phyloP scores from a whole-genome alignment of 35 echinoderm and acorn worm species.

The Apostichopus parvimensis region DNA sequence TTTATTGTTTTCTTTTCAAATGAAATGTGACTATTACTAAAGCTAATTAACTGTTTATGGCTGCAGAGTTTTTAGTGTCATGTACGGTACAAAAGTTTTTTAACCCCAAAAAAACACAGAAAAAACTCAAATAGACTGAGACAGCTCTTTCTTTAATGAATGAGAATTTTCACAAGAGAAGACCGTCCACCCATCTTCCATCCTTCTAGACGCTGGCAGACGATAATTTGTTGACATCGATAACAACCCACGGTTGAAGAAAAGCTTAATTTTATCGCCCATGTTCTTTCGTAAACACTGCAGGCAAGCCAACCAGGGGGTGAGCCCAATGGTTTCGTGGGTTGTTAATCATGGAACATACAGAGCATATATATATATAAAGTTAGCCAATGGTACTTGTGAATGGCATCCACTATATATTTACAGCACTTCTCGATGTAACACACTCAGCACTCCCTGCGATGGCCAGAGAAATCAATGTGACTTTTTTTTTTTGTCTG shows the following conservation, averaged over 20 bases:
- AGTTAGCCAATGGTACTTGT: background rate
- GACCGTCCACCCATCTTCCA: too few relatives aligned
- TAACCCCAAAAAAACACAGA: too few relatives aligned
- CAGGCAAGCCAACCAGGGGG: background rate
- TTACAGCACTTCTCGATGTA: background rate
- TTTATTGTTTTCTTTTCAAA: too few relatives aligned
- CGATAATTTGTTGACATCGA: background rate
- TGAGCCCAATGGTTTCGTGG: background rate
- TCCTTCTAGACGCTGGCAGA: too few relatives aligned
- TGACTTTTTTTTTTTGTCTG: background rate
- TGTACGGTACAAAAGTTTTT: too few relatives aligned
- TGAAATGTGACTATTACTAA: too few relatives aligned
- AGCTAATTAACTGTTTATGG: too few relatives aligned
- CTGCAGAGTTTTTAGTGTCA: too few relatives aligned
- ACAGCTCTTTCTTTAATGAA: too few relatives aligned
- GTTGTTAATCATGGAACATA: background rate
- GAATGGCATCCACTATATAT: background rate
- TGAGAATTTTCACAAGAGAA: too few relatives aligned
- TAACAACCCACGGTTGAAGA: background rate
- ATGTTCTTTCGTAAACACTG: background rate
- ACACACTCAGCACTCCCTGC: background rate
- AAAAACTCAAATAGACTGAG: too few relatives aligned
- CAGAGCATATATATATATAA: background rate
- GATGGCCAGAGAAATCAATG: slow-evolving; percentile 19
- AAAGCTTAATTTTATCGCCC: background rate